phyloP scores from a whole-genome alignment of 2,113 vertebrate genomes.

The Atractosteus spatula region DNA sequence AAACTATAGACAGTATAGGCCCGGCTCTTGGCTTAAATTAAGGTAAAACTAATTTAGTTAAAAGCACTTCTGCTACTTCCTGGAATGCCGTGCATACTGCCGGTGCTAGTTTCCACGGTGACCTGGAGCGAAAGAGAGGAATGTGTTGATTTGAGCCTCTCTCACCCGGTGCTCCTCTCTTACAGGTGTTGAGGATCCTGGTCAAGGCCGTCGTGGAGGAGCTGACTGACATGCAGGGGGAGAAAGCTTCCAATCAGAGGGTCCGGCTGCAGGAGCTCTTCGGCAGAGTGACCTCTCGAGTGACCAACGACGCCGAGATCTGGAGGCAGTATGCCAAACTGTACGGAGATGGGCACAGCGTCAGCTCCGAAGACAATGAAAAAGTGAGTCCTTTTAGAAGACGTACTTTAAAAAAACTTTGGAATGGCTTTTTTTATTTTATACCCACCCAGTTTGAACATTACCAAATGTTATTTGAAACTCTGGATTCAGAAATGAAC shows the following conservation, averaged over 20 bases:
- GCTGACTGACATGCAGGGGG: constrained; percentile 67
- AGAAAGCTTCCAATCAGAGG: constrained; percentile 51
- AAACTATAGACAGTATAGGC: too few species aligned
- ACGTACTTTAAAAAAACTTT: background rate
- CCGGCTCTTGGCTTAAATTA: too few species aligned
- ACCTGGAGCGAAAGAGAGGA: background rate
- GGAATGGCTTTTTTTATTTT: too few species aligned
- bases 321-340: constrained; percentile 85
- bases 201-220: constrained; percentile 74
- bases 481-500: too few species aligned
- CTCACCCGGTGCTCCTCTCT: background rate
- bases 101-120: too few species aligned
- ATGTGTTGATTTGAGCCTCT: background rate
- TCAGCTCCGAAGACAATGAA: constrained; percentile 72
- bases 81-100: too few species aligned
- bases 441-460: too few species aligned
- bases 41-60: too few species aligned
- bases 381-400: constrained; percentile 66
- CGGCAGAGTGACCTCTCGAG: constrained; percentile 81
- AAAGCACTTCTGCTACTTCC: too few species aligned
- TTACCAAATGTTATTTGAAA: too few species aligned
- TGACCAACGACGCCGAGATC: constrained; percentile 75
- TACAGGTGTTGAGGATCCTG: constrained; percentile 83
- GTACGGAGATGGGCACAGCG: constrained; percentile 73
- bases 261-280: constrained; percentile 81